Percentiles rank a stretch among this genome's conserved stretches.
Conservation (phyloP, 2,888 invertebrate genomes). For the Dasysyrphus albostriatus region DNA sequence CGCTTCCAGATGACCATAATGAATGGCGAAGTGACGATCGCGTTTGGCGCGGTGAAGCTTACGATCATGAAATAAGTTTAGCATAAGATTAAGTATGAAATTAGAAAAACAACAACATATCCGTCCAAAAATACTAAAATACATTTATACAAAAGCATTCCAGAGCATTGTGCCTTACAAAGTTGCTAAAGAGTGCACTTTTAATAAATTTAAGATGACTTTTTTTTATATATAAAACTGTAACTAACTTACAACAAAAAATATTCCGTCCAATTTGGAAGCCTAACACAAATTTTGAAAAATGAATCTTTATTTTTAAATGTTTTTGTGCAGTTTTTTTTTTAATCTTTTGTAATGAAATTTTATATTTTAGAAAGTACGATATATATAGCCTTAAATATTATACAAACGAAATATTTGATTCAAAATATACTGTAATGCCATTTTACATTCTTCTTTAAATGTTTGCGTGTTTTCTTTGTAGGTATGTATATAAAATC, state of each 20-base stretch:
- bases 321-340: constrained; percentile 21
- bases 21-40: constrained; percentile 50
- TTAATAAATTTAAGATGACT: constrained; percentile 12
- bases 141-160: constrained; percentile 18
- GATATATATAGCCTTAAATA: constrained; percentile 41
- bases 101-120: constrained; percentile 30
- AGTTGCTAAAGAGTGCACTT: constrained; percentile 48
- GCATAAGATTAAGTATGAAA: constrained; percentile 78
- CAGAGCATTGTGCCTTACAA: constrained; percentile 59
- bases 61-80: constrained; percentile 83
- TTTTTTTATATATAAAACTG: constrained; percentile 15
- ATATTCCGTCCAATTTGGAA: constrained; percentile 60
- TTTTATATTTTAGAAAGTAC: constrained; percentile 56
- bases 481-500: no score
- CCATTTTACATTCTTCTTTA: constrained; percentile 61
- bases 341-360: constrained; percentile 37
- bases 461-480: background rate
- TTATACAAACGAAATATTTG: constrained; percentile 45
- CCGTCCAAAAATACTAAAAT: constrained; percentile 60
- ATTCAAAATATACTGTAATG: constrained; percentile 54
- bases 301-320: constrained; percentile 37
- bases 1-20: constrained; percentile 86
- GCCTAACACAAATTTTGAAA: constrained; percentile 9
- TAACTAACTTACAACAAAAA: constrained; percentile 12
- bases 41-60: constrained; percentile 87